phyloP scores from a whole-genome alignment of 2,113 vertebrate genomes.

The Myanophis thanlyinensis region DNA sequence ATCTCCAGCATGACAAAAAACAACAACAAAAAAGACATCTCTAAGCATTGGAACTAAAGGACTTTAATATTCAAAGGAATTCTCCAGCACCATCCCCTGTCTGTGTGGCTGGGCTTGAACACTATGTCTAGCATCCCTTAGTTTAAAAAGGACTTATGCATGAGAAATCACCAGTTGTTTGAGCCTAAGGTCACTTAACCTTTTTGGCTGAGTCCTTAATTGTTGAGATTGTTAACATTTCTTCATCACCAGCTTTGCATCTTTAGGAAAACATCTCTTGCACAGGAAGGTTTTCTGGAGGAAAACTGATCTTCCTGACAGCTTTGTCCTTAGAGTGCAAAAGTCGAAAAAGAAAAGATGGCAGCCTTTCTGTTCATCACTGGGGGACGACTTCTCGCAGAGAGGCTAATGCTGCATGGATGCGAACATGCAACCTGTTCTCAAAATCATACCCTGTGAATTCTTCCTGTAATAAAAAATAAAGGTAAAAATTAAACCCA shows the following conservation, averaged over 20 bases:
- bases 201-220: slow-evolving; percentile 46
- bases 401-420: slow-evolving; percentile 93
- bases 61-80: not conserved
- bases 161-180: slow-evolving; percentile 38
- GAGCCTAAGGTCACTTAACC: slow-evolving; percentile 72
- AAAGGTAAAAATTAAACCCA: slow-evolving; percentile 1
- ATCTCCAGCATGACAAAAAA: slow-evolving; percentile 40
- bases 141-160: slow-evolving; percentile 41
- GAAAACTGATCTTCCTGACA: slow-evolving; percentile 63
- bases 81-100: not conserved
- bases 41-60: not conserved
- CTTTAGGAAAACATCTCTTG: slow-evolving; percentile 61
- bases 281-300: slow-evolving; percentile 68
- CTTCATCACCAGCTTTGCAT: slow-evolving; percentile 49
- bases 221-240: slow-evolving; percentile 31
- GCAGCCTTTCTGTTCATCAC: slow-evolving; percentile 66
- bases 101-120: not conserved
- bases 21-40: slow-evolving; percentile 6
- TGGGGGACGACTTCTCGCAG: slow-evolving; percentile 91
- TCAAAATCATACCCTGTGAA: slow-evolving; percentile 96
- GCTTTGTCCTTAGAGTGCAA: slow-evolving; percentile 70
- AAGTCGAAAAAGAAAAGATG: slow-evolving; percentile 54
- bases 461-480: slow-evolving; percentile 80
- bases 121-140: not conserved
- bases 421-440: slow-evolving; percentile 95